Base-by-base conservation (phyloP, 2,888 invertebrate genomes). In the Drosophila birchii region DNA sequence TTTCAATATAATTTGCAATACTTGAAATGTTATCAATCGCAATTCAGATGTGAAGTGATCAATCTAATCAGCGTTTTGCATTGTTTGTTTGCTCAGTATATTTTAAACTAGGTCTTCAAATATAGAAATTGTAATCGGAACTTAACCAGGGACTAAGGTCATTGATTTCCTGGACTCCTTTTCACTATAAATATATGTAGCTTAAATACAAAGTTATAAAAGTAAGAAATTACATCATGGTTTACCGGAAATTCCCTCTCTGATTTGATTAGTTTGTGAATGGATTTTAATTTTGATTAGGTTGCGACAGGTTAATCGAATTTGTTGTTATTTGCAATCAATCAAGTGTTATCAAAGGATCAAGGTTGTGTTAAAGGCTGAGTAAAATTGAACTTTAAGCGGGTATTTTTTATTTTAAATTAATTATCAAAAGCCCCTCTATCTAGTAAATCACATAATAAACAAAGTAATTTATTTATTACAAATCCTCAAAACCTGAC, bases 41-140 rank as follows among this genome's bases (percentile, higher is more conserved):
- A 44, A 54, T 62, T n/a, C 44, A 49, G 39, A 73, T 72, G 36
- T 36, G 51, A 57, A 49, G 59, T 38, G 72, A 72, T 72, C 74
- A 75, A 51, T 5, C 47, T 73, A 68, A 73, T 73, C 73, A 73
- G 66, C 56, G 12, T 16, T 34, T 29, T 56, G 63, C 62, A 62
- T 71, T 75, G 76, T 59, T 74, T 74, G 74, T 74, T 74, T 67
- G 60, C 51, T 36, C 29, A 47, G 54, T 66, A 66, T 47, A 56
- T n/a, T 36, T 38, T 14, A 75, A 74, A 74, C 76, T 74, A 60
- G 74, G 74, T 74, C 74, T 74, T 74, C 56, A 55, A 72, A 56
- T 66, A 66, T 66, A 49, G 53, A 73, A 58, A 44, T 53, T 11
- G 11, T n/a, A 32, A 45, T 60, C 61, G 45, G 32, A 23, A 36